phyloP scores from a whole-genome alignment of 1,140 invertebrate species.

The Cotesia vestalis region DNA sequence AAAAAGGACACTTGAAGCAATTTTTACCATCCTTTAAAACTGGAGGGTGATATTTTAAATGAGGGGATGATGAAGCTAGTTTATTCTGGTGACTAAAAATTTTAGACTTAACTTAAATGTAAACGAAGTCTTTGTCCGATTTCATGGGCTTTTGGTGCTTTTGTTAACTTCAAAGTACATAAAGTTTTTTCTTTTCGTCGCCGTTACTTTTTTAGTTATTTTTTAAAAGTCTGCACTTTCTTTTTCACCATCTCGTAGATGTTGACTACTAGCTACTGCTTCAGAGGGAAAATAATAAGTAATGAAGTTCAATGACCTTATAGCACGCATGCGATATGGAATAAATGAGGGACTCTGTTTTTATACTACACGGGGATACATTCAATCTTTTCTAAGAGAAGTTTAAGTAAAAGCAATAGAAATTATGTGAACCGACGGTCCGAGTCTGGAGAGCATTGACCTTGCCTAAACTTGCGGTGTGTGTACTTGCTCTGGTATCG shows the following conservation, averaged over 20 bases:
- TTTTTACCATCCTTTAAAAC: neutral
- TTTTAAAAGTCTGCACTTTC: slow-evolving; percentile 6
- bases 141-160: slow-evolving; percentile 20
- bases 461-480: neutral
- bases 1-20: slow-evolving; percentile 3
- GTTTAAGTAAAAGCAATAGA: neutral
- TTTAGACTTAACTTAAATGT: slow-evolving; percentile 19
- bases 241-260: slow-evolving; percentile 14
- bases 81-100: neutral
- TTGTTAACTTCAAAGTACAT: slow-evolving; percentile 23
- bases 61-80: neutral
- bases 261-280: neutral
- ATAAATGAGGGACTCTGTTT: neutral
- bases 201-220: neutral
- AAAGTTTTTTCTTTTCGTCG: too few species aligned
- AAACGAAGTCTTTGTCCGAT: slow-evolving; percentile 21
- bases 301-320: slow-evolving; percentile 20
- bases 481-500: neutral
- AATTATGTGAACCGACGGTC: neutral
- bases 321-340: slow-evolving; percentile 5
- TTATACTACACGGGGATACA: slow-evolving; percentile 10
- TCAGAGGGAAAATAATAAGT: slow-evolving; percentile 30
- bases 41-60: neutral
- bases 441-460: slow-evolving; percentile 21
- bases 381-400: slow-evolving; percentile 20